Conservation (phyloP, 1,140 invertebrate genomes). For the Drosophila kurseongensis region DNA sequence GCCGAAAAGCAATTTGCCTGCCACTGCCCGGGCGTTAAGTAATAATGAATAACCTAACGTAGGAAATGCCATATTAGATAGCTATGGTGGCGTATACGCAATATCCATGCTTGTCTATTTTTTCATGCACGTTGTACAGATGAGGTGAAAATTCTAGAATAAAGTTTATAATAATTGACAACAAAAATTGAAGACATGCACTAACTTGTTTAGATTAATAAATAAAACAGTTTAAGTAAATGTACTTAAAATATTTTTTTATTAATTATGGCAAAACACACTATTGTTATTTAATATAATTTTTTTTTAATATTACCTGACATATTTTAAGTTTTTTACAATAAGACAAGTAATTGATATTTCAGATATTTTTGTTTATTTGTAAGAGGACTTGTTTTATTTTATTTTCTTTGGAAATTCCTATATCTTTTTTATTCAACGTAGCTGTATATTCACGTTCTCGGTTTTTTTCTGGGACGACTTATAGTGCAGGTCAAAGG, state of each 20-base stretch:
- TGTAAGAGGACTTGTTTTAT: too few species aligned
- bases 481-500: slow-evolving; percentile 55
- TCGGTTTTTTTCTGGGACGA: slow-evolving; percentile 17
- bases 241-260: too few species aligned
- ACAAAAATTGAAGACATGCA: neutral
- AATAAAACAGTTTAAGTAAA: too few species aligned
- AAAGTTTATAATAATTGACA: neutral
- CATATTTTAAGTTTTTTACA: too few species aligned
- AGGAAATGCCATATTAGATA: slow-evolving; percentile 61
- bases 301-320: too few species aligned
- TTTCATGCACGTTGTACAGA: slow-evolving; percentile 1
- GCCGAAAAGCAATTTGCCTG: slow-evolving; percentile 76
- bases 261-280: too few species aligned
- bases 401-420: too few species aligned
- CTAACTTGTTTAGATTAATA: too few species aligned
- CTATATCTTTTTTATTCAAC: neutral
- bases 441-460: neutral
- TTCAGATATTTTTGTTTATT: too few species aligned
- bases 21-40: slow-evolving; percentile 75
- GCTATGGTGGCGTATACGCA: slow-evolving; percentile 65
- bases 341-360: too few species aligned
- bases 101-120: slow-evolving; percentile 37
- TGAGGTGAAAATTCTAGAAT: neutral
- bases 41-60: slow-evolving; percentile 73
- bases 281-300: too few species aligned